phyloP scores from a whole-genome alignment of 1,140 invertebrate species.

The Zophobas morio region DNA sequence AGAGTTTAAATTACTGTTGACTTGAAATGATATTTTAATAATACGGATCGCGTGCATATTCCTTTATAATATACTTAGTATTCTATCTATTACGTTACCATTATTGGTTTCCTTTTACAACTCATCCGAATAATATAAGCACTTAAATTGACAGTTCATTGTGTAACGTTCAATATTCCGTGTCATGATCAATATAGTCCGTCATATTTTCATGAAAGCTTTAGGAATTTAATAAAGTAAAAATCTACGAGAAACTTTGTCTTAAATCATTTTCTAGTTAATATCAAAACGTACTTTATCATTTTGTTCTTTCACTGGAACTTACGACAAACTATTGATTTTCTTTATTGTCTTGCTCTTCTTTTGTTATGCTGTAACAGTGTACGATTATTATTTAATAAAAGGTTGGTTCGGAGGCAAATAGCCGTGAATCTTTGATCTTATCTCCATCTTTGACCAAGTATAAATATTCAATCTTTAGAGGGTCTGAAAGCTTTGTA shows the following conservation, averaged over 20 bases:
- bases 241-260: conserved; percentile 19
- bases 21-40: too few relatives aligned
- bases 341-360: background rate
- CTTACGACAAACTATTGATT: conserved; percentile 27
- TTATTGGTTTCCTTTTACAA: background rate
- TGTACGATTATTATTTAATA: conserved; percentile 39
- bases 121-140: too few relatives aligned
- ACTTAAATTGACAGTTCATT: background rate
- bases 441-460: conserved; percentile 40
- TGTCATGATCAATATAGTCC: conserved; percentile 2
- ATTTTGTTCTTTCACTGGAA: conserved; percentile 13
- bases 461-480: conserved; percentile 37
- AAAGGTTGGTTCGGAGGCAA: conserved; percentile 27
- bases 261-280: conserved; percentile 32
- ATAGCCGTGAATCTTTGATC: conserved; percentile 41
- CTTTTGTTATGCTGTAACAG: conserved; percentile 17
- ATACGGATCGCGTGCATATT: too few relatives aligned
- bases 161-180: conserved; percentile 3
- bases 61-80: too few relatives aligned
- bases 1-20: too few relatives aligned
- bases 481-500: conserved; percentile 8
- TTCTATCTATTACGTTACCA: background rate
- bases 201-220: conserved; percentile 16
- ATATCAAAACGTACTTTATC: conserved; percentile 34
- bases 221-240: conserved; percentile 31